Evolutionary conservation across 35 echinoderm and acorn worm species (phyloP).

Genomic region (Heliocidaris tuberculata): DNA sequence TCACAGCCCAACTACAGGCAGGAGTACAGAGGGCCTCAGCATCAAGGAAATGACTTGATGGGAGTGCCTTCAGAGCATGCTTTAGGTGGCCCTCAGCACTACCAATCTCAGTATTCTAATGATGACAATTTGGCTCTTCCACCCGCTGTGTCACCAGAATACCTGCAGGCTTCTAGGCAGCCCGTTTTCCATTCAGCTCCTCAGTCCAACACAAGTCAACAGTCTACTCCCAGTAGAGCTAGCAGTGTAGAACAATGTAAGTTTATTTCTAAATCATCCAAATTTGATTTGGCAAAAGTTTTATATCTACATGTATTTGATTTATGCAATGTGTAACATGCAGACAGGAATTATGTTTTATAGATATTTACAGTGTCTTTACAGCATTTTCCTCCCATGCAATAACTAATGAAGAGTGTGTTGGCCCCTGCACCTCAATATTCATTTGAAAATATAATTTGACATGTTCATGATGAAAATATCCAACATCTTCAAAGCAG

Average conservation of each 20-base stretch:
- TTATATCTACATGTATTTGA: too few species aligned
- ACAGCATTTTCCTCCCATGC: too few species aligned
- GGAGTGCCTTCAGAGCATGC: background rate
- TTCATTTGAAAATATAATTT: too few species aligned
- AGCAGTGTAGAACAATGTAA: background rate
- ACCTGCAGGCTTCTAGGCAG: background rate
- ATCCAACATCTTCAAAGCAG: too few species aligned
- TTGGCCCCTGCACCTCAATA: too few species aligned
- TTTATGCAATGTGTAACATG: too few species aligned
- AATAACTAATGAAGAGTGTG: too few species aligned
- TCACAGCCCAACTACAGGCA: background rate
- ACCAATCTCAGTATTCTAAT: background rate
- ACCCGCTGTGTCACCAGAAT: background rate
- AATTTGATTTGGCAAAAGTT: too few species aligned
- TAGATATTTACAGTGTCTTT: too few species aligned
- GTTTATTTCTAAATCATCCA: background rate
- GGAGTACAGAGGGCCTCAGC: slow-evolving; percentile 24
- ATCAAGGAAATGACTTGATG: slow-evolving; percentile 1
- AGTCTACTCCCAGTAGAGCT: background rate
- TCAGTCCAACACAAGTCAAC: background rate
- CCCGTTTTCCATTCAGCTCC: background rate
- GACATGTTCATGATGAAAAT: too few species aligned
- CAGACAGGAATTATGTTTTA: too few species aligned
- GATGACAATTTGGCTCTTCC: slow-evolving; percentile 5
- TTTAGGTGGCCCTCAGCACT: background rate